Evolutionary conservation across 2,113 vertebrate genomes (phyloP), one percentile per base, ranked within the genome.

Genomic region (Embiotoca jacksoni): DNA sequence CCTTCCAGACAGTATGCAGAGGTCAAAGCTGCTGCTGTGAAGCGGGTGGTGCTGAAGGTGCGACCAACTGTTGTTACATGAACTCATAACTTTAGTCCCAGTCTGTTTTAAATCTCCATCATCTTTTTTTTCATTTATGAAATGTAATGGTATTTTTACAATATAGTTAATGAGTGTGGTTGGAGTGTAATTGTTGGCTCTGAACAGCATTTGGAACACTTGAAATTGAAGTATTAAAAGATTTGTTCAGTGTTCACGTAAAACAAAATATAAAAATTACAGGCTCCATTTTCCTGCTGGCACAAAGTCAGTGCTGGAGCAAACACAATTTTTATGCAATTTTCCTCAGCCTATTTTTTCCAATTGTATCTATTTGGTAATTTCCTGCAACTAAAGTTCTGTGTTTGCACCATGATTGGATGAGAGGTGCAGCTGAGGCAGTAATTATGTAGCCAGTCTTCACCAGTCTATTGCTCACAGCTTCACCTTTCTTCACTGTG

Each of bases 41-140:
- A 81, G 55, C 30, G 77, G 80, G 41, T 88, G 41, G 85, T 84
- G 49, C 49, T 6, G 15, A 50, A 50, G 49, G 5, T 32, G 53
- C 37, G 50, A 35, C 41, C 16, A 75, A 50, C 46, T 62, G 58
- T 11, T 70, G 49, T 66, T 58, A 58, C 3, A 52, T 23, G 0
- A 64, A 59, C 32, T 71, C 16, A 3, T 68, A 53, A 56, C 54
- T 77, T 74, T 3, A 23, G 37, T 5, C 23, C n/a, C 1, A 15
- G 53, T 54, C 36, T 55, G 15, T 33, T 52, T 70, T 16, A 59
- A 36, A 35, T 72, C 74, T 6, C 2, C 59, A 3, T 60, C 61
- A 54, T 66, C 23, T 13, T 52, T 78, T 63, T 23, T 57, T 9
- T 57, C n/a, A 32, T 23, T 30, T 7, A 35, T 10, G 1, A 23